phyloP scores from a whole-genome alignment of 2,797 vertebrate genomes.

The Myotis vivesi region DNA sequence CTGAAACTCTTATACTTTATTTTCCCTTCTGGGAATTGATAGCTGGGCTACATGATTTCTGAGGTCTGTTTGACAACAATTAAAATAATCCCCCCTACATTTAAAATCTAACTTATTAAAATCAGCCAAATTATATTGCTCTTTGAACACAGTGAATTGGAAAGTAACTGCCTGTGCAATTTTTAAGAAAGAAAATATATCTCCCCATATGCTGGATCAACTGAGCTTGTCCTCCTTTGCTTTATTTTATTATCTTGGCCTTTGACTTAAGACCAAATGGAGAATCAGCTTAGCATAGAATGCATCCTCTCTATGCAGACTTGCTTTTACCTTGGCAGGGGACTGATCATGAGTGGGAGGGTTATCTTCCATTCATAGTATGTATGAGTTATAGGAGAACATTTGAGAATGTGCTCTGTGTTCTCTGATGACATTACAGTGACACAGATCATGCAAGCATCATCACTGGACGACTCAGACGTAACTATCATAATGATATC shows the following conservation, averaged over 20 bases:
- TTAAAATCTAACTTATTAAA: constrained; percentile 9
- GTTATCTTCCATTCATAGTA: background rate
- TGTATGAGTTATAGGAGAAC: background rate
- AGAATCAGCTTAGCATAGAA: background rate
- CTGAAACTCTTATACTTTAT: background rate
- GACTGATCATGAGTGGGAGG: background rate
- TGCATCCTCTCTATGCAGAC: background rate
- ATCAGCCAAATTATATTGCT: background rate
- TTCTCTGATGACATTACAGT: background rate
- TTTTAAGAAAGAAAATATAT: constrained; percentile 14
- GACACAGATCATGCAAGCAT: background rate
- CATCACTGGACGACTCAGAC: background rate
- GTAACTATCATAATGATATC: background rate
- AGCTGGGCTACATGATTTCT: background rate
- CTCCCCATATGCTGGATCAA: background rate
- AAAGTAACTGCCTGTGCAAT: background rate
- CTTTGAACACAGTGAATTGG: background rate
- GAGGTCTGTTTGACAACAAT: background rate
- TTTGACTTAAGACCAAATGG: background rate
- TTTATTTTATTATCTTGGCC: background rate
- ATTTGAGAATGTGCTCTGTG: background rate
- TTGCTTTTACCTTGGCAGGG: background rate
- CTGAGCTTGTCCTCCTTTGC: background rate
- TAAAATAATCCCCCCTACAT: background rate
- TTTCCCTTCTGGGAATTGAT: background rate